Percentiles rank a stretch among this genome's conserved stretches.
These are phyloP conservation scores for Lycocerus yunnanus DNA, from an alignment of 2,888 invertebrate genomes.

Conservation along the genomic window DNA sequence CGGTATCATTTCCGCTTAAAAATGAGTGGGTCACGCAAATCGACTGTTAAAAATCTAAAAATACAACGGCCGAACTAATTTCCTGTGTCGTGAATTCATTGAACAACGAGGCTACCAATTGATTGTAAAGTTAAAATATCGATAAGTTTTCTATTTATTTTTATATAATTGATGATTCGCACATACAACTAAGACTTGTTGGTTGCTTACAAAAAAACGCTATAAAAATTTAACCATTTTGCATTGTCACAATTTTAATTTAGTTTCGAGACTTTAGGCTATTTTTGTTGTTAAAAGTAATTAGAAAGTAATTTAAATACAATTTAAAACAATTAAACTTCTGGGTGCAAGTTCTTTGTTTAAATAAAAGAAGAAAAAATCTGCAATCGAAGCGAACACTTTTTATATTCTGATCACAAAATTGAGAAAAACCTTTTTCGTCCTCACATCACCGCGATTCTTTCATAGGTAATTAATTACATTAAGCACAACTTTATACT, in stretches of 20 bases:
- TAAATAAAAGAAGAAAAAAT: neutral
- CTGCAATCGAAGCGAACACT: neutral
- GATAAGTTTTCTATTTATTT: neutral
- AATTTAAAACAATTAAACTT: neutral
- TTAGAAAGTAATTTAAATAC: neutral
- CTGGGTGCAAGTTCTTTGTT: neutral
- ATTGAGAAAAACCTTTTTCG: too few species aligned
- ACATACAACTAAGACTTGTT: neutral
- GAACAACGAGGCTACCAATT: slow-evolving; percentile 6
- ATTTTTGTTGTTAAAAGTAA: neutral
- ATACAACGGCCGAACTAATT: slow-evolving; percentile 6
- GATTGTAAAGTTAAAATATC: neutral
- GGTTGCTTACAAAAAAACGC: neutral
- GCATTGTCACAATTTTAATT: slow-evolving; percentile 1
- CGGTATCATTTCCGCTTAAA: slow-evolving; percentile 14
- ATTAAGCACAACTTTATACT: too few species aligned
- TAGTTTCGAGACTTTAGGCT: neutral
- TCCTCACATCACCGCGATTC: too few species aligned
- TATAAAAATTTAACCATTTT: neutral
- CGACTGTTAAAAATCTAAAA: slow-evolving; percentile 10
- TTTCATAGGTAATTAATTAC: too few species aligned
- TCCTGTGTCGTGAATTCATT: slow-evolving; percentile 12
- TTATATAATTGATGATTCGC: neutral
- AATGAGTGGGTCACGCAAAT: slow-evolving; percentile 11
- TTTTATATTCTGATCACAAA: neutral